Evolutionary conservation across 2,888 invertebrate species (phyloP).

Genomic region (Heliconius cydno): DNA sequence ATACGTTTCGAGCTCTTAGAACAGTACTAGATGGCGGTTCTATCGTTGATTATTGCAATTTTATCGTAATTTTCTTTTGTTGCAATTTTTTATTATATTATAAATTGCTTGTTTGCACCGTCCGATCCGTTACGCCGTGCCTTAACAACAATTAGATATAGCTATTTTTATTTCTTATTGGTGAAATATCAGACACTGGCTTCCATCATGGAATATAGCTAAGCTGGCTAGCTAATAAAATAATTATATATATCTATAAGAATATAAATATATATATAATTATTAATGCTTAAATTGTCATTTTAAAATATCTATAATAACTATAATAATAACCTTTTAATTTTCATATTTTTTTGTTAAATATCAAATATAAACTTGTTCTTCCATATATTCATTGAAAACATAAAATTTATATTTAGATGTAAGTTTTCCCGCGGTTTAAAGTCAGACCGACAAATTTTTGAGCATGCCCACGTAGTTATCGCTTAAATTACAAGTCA

Average conservation of each 20-base stretch:
- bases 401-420: constrained; percentile 6
- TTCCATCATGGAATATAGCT: neutral
- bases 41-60: constrained; percentile 45
- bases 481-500: constrained; percentile 47
- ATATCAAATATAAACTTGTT: neutral
- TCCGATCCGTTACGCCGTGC: neutral
- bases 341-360: neutral
- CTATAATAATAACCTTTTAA: neutral
- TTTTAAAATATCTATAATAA: neutral
- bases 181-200: neutral
- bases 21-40: constrained; percentile 57
- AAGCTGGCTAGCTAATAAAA: neutral
- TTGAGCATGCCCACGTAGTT: constrained; percentile 47
- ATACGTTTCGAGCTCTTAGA: constrained; percentile 50
- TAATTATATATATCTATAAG: neutral
- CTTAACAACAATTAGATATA: neutral
- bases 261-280: too few relatives aligned
- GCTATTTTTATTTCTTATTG: neutral
- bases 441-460: constrained; percentile 10
- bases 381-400: neutral
- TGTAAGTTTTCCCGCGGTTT: constrained; percentile 27
- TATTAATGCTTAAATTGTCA: too few relatives aligned
- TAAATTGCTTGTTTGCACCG: constrained; percentile 25
- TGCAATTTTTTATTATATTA: constrained; percentile 26
- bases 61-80: constrained; percentile 43